These are phyloP conservation scores for Drosophila anomalata DNA, from an alignment of 2,888 invertebrate species.

Conservation along the genomic window DNA sequence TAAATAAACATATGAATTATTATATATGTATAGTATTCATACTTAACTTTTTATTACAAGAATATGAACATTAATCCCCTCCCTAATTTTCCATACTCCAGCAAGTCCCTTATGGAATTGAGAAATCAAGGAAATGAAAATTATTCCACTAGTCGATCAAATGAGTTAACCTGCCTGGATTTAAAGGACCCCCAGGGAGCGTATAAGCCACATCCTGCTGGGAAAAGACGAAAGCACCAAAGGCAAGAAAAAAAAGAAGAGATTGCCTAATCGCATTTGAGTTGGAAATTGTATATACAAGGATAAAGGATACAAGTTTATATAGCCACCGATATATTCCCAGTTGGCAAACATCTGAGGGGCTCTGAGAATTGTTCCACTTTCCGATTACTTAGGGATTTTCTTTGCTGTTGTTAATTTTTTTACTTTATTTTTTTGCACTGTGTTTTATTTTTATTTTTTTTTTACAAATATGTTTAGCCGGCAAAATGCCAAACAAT, in stretches of 20 bases:
- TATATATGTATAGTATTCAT: too few relatives aligned
- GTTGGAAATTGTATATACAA: slow-evolving; percentile 19
- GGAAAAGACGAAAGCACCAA: slow-evolving; percentile 9
- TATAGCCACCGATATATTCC: slow-evolving; percentile 4
- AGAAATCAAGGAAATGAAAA: background rate
- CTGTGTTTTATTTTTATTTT: slow-evolving; percentile 42
- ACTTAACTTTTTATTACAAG: too few relatives aligned
- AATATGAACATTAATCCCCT: background rate
- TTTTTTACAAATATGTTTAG: slow-evolving; percentile 43
- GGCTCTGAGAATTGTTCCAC: slow-evolving; percentile 1
- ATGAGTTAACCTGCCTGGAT: background rate
- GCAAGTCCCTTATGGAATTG: background rate
- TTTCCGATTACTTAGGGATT: slow-evolving; percentile 1
- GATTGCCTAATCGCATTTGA: slow-evolving; percentile 49
- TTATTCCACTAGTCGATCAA: slow-evolving; percentile 1
- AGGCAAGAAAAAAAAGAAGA: slow-evolving; percentile 27
- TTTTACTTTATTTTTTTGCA: slow-evolving; percentile 25
- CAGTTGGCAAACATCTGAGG: slow-evolving; percentile 1
- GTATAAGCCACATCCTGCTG: slow-evolving; percentile 15
- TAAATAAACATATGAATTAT: too few relatives aligned
- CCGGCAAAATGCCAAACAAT: slow-evolving; percentile 46
- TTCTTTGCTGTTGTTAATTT: slow-evolving; percentile 46
- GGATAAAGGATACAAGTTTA: slow-evolving; percentile 1
- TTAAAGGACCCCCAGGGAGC: slow-evolving; percentile 4
- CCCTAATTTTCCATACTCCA: background rate